Evolutionary conservation across 2,797 vertebrate species (phyloP), one percentile per base, ranked within the genome.

Genomic region (Kryptolebias ocellatus): DNA sequence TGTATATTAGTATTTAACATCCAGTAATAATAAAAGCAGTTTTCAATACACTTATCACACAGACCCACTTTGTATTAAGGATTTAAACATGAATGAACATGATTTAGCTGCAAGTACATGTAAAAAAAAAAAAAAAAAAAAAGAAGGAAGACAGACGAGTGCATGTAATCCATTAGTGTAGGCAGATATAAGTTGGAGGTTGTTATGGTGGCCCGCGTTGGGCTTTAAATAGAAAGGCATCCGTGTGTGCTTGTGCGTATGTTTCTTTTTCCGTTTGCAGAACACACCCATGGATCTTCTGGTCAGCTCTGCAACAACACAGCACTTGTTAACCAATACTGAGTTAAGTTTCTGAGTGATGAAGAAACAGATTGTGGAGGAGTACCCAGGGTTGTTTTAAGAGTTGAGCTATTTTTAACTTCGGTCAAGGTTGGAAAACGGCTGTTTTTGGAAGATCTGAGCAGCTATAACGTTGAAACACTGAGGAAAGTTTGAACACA

Each of bases 221-320:
- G 59, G 60, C 83, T 90, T 87, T 78, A 90, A 92, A 92, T 92
- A 92, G 91, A 90, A 88, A 83, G 87, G 86, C 89, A 91, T 92
- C 80, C 81, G 69, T 79, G 78, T 87, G 69, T 68, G 86, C 74
- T 67, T 86, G 68, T 45, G 18, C 44, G 53, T 76, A 79, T 87
- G 83, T 89, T 79, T 88, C 80, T 88, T 87, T 91, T 90, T 87
- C 78, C 83, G 87, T 79, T 70, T 74, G 70, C 37, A 74, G 79
- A 78, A 86, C 83, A 88, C 86, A 87, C 89, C 88, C 86, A 56
- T 44, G 60, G 76, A 82, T 87, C 76, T 74, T 79, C 67, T 83
- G 74, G 80, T 84, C 65, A 80, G 67, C 66, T 78, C 74, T 71
- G 47, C 66, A 84, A 70, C 77, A 85, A 79, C 84, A 77, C 64